A percentile compares a stretch with the other conserved stretches of the same genome.
These are phyloP conservation scores for Chrysocyon brachyurus DNA, from an alignment of 2,797 vertebrate genomes.

Conservation along the genomic window DNA sequence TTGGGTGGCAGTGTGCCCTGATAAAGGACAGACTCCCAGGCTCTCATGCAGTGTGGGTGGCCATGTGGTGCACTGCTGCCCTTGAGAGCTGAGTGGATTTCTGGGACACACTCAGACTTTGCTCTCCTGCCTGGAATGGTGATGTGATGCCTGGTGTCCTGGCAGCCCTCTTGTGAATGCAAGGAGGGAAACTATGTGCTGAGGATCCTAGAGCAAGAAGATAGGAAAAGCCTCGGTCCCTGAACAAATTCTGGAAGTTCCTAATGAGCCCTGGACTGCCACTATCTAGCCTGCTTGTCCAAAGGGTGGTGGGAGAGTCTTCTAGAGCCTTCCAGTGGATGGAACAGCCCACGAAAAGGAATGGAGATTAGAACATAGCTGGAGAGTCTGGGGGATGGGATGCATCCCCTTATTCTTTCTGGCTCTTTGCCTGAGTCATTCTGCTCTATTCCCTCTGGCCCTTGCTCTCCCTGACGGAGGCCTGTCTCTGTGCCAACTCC, in stretches of 20 bases:
- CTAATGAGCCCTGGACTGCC: background rate
- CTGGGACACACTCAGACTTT: background rate
- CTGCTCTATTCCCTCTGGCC: background rate
- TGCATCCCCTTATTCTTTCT: background rate
- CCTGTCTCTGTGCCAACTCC: background rate
- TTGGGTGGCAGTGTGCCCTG: fast-evolving
- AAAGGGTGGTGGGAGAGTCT: background rate
- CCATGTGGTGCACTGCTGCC: background rate
- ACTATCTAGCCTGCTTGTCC: background rate
- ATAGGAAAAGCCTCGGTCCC: background rate
- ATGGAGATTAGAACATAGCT: background rate
- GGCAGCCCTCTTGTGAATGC: background rate
- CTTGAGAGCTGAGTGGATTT: background rate
- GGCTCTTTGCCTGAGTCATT: background rate
- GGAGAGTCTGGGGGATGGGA: background rate
- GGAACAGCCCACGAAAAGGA: too few species aligned
- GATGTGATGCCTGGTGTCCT: background rate
- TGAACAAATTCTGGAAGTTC: background rate
- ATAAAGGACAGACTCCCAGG: background rate
- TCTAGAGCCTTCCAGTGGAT: background rate
- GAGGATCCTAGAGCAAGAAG: background rate
- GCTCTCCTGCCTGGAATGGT: background rate
- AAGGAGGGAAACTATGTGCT: background rate
- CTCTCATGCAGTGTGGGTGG: background rate
- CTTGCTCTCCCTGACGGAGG: background rate